A percentile compares a stretch with the other conserved stretches of the same genome.
Conservation (phyloP, 2,888 invertebrate genomes). For the Polylopha cassiicola region DNA sequence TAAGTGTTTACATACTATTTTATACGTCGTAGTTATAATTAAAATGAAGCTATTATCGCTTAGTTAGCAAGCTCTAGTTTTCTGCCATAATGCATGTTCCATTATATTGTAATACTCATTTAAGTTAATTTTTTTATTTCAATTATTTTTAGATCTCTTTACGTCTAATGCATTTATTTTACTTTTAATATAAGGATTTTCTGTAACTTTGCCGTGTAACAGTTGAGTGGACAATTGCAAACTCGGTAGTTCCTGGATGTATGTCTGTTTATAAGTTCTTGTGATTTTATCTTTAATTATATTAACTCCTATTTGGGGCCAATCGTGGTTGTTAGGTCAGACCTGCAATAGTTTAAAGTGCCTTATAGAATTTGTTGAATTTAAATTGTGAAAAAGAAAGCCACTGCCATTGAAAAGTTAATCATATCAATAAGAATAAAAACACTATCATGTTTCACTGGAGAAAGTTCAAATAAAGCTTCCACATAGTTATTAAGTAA, state of each 20-base stretch:
- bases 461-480: constrained; percentile 57
- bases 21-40: constrained; percentile 59
- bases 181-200: constrained; percentile 43
- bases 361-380: constrained; percentile 51
- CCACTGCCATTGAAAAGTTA: constrained; percentile 54
- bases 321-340: constrained; percentile 43
- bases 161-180: constrained; percentile 75
- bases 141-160: constrained; percentile 76
- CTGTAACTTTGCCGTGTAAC: constrained; percentile 45
- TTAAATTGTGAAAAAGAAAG: constrained; percentile 29
- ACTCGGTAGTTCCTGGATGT: constrained; percentile 23
- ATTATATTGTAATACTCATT: constrained; percentile 75
- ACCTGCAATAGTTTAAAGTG: constrained; percentile 45
- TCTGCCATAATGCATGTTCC: constrained; percentile 79
- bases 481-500: constrained; percentile 65
- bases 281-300: constrained; percentile 42
- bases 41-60: constrained; percentile 74
- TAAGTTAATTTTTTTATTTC: constrained; percentile 69
- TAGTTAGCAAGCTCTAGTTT: constrained; percentile 73
- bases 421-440: constrained; percentile 30
- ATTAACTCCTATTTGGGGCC: constrained; percentile 43
- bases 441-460: constrained; percentile 47
- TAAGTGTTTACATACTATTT: constrained; percentile 37
- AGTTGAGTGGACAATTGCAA: constrained; percentile 36
- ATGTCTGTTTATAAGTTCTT: constrained; percentile 60